Evolutionary conservation across 2,797 vertebrate genomes (phyloP).

Genomic region (Nannoperca australis): DNA sequence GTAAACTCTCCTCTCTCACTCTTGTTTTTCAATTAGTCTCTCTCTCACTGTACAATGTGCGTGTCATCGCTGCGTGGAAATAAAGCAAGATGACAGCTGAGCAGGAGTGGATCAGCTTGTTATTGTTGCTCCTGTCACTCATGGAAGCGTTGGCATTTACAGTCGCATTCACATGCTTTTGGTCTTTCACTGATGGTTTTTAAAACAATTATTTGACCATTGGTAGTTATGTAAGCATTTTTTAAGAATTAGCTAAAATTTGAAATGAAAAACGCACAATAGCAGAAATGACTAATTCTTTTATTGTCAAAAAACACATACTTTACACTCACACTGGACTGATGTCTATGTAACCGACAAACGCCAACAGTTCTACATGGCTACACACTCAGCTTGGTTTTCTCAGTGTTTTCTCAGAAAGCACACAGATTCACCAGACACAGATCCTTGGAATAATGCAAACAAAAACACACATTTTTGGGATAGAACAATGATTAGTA

Average conservation of each 20-base stretch:
- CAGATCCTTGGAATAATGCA: not conserved
- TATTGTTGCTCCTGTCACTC: slow-evolving; percentile 55
- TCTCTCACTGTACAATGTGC: slow-evolving; percentile 29
- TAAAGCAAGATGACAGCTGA: slow-evolving; percentile 50
- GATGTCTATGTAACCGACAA: slow-evolving; percentile 37
- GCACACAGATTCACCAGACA: slow-evolving; percentile 55
- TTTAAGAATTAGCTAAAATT: not conserved
- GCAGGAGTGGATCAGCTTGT: slow-evolving; percentile 40
- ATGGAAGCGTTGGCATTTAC: slow-evolving; percentile 13
- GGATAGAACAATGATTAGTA: slow-evolving; percentile 2
- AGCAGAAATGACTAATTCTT: slow-evolving; percentile 59
- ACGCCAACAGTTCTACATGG: slow-evolving; percentile 29
- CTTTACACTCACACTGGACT: slow-evolving; percentile 57
- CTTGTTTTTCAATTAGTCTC: slow-evolving; percentile 49
- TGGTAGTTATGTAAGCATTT: not conserved
- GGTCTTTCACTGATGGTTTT: slow-evolving; percentile 4
- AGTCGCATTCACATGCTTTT: slow-evolving; percentile 8
- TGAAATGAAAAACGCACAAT: slow-evolving; percentile 34
- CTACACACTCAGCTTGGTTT: slow-evolving; percentile 53
- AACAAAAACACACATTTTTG: slow-evolving; percentile 36
- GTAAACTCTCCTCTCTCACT: slow-evolving; percentile 37
- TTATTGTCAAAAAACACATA: slow-evolving; percentile 77
- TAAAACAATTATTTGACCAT: not conserved
- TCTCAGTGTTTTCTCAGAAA: slow-evolving; percentile 28
- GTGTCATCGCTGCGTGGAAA: slow-evolving; percentile 41